These are phyloP conservation scores for Chesias legatella DNA, from an alignment of 2,888 invertebrate species.

Conservation along the genomic window DNA sequence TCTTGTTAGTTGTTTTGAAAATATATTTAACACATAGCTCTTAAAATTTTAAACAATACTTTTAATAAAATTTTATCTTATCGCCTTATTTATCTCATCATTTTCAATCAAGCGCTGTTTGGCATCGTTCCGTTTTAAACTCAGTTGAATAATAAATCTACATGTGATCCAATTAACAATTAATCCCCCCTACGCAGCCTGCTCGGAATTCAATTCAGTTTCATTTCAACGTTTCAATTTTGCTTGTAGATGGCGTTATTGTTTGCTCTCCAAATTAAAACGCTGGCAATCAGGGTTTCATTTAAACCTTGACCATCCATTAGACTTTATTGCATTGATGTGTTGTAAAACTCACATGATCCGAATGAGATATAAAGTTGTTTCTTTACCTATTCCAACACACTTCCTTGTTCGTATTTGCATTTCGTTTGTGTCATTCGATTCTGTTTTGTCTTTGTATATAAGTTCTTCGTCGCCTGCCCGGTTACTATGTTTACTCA, in stretches of 20 bases:
- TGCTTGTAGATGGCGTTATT: conserved; percentile 55
- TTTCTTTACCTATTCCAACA: conserved; percentile 6
- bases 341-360: conserved; percentile 8
- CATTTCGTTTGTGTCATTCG: conserved; percentile 13
- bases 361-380: conserved; percentile 1
- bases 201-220: conserved; percentile 60
- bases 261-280: conserved; percentile 59
- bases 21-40: conserved; percentile 28
- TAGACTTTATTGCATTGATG: conserved; percentile 19
- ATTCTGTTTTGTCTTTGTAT: conserved; percentile 16
- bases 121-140: conserved; percentile 48
- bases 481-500: conserved; percentile 18
- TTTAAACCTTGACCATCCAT: conserved; percentile 35
- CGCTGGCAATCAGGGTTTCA: conserved; percentile 53
- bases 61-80: conserved; percentile 27
- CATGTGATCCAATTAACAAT: conserved; percentile 68
- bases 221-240: conserved; percentile 59
- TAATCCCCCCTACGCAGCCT: conserved; percentile 56
- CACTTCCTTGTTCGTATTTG: conserved; percentile 15
- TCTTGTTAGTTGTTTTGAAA: too few relatives aligned
- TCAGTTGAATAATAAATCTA: conserved; percentile 56
- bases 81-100: conserved; percentile 37
- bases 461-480: conserved; percentile 9
- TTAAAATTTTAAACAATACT: conserved; percentile 25
- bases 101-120: conserved; percentile 47